Conservation (phyloP, 1,140 invertebrate species). For the Lepeophtheirus salmonis region DNA sequence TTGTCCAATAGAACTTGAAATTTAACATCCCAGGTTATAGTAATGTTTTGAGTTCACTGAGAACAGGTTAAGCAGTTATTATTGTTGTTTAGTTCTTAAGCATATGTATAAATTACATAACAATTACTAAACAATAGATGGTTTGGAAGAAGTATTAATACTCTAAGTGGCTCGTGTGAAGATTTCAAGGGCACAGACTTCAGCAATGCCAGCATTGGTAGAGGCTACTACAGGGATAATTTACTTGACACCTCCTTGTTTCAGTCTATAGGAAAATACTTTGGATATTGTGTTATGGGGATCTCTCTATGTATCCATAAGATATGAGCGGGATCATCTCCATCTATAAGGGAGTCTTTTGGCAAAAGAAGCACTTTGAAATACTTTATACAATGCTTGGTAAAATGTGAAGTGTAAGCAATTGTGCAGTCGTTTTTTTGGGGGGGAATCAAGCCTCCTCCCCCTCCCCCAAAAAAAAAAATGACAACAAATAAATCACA, state of each 20-base stretch:
- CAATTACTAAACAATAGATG: constrained; percentile 93
- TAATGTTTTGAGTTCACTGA: constrained; percentile 45
- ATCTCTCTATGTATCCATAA: constrained; percentile 89
- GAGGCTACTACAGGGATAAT: constrained; percentile 98
- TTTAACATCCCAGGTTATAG: constrained; percentile 39
- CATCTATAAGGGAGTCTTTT: constrained; percentile 58
- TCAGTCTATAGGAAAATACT: constrained; percentile 56
- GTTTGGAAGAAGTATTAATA: constrained; percentile 69
- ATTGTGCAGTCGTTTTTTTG: too few species aligned
- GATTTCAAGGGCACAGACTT: constrained; percentile 80
- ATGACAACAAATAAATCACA: too few species aligned
- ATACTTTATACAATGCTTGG: constrained; percentile 98
- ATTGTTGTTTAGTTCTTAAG: constrained; percentile 70
- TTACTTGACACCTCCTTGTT: constrained; percentile 93
- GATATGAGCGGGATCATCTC: constrained; percentile 82
- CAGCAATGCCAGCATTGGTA: constrained; percentile 94
- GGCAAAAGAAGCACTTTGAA: constrained; percentile 85
- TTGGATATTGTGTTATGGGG: constrained; percentile 63
- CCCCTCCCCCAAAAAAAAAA: too few species aligned
- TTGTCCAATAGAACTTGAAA: constrained; percentile 63
- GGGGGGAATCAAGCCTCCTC: too few species aligned
- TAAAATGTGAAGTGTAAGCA: constrained; percentile 88
- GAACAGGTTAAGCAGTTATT: constrained; percentile 69
- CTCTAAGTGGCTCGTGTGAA: constrained; percentile 90
- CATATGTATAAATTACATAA: constrained; percentile 88